A percentile compares a stretch with the other conserved stretches of the same genome.
Evolutionary conservation across 92 coral and sea anemone genomes (phyloP).

Genomic region (Zoanthus sansibaricus): DNA sequence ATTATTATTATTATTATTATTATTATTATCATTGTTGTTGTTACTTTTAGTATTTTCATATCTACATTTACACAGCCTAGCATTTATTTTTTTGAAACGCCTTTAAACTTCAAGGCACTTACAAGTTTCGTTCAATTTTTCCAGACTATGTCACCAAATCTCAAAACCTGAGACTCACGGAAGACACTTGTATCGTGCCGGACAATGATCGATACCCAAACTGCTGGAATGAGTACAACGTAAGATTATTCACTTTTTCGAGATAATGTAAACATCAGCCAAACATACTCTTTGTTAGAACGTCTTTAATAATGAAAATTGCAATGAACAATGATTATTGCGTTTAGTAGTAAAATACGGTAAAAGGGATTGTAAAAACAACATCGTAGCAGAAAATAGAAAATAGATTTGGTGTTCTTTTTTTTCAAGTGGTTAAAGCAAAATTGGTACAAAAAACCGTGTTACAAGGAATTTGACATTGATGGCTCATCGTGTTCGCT

Average conservation of each 20-base stretch:
- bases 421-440: conserved; percentile 68
- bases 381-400: not conserved
- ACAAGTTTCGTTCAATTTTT: no score
- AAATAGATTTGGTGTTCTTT: not conserved
- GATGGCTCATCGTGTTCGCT: conserved; percentile 83
- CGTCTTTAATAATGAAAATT: not conserved
- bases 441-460: conserved; percentile 74
- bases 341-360: not conserved
- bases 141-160: no score
- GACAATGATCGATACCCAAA: conserved; percentile 72
- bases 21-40: no score
- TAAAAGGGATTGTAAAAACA: not conserved
- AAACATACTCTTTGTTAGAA: not conserved
- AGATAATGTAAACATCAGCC: not conserved
- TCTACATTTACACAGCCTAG: no score
- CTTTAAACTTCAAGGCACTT: no score
- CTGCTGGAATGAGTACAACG: conserved; percentile 74
- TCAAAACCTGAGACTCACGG: no score
- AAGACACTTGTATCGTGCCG: conserved; percentile 62
- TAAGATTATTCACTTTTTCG: not conserved
- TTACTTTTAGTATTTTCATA: no score
- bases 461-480: conserved; percentile 71
- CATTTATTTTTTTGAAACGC: no score
- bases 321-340: no score
- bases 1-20: no score